Evolutionary conservation across 2,888 invertebrate genomes (phyloP).

Genomic region (Calameuta idolon): DNA sequence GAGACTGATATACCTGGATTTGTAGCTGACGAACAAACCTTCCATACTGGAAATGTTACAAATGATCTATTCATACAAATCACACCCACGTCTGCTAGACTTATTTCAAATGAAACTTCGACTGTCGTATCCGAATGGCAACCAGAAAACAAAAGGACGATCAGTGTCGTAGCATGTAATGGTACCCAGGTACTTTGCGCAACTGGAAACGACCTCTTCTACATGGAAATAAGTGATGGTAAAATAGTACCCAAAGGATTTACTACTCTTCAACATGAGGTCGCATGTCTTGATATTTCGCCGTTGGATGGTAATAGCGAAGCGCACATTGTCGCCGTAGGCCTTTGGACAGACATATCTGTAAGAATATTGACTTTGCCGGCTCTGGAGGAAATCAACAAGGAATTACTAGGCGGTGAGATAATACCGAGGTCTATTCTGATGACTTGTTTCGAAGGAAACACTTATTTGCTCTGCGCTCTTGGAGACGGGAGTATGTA

Average conservation of each 20-base stretch:
- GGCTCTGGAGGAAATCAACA: constrained; percentile 82
- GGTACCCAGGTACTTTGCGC: constrained; percentile 83
- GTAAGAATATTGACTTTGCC: constrained; percentile 88
- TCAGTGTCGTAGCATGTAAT: constrained; percentile 91
- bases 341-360: constrained; percentile 97
- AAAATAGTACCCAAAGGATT: constrained; percentile 74
- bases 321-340: constrained; percentile 87
- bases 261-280: constrained; percentile 89
- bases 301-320: constrained; percentile 76
- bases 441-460: constrained; percentile 93
- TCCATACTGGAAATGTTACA: constrained; percentile 92
- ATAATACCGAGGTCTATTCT: constrained; percentile 96
- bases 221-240: constrained; percentile 78
- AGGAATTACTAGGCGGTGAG: constrained; percentile 92
- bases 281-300: constrained; percentile 95
- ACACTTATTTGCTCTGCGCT: constrained; percentile 90
- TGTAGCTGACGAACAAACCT: constrained; percentile 91
- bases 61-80: constrained; percentile 85
- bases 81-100: constrained; percentile 78
- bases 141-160: constrained; percentile 77
- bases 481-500: constrained; percentile 98
- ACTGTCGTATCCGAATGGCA: constrained; percentile 79
- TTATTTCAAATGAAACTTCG: constrained; percentile 78
- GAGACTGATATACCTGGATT: constrained; percentile 96
- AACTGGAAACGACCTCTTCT: constrained; percentile 88